Conservation (phyloP, 1,140 invertebrate species). For the Drosophila repleta region DNA sequence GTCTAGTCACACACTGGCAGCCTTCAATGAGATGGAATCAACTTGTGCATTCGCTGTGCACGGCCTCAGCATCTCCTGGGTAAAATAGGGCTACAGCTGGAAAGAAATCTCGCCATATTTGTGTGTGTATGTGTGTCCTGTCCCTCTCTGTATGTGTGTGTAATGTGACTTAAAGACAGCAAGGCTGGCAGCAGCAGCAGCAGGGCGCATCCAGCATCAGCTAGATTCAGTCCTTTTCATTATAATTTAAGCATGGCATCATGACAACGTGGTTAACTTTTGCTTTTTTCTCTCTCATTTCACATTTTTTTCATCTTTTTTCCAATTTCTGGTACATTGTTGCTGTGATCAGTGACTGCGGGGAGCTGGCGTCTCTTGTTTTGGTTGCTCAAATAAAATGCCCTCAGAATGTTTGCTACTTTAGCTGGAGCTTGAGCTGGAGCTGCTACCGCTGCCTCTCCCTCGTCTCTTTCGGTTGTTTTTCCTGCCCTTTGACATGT, state of each 20-base stretch:
- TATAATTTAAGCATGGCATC: constrained; percentile 81
- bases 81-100: constrained; percentile 65
- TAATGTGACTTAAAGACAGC: constrained; percentile 36
- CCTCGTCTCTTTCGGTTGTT: constrained; percentile 16
- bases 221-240: constrained; percentile 74
- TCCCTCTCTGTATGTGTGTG: constrained; percentile 32
- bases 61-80: constrained; percentile 43
- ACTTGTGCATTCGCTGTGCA: constrained; percentile 66
- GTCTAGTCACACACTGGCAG: constrained; percentile 40
- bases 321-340: constrained; percentile 33
- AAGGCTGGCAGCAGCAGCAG: constrained; percentile 27
- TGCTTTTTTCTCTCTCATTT: constrained; percentile 53
- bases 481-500: constrained; percentile 62
- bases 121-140: constrained; percentile 18
- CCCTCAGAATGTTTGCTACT: constrained; percentile 77
- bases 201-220: constrained; percentile 48
- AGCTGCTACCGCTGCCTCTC: constrained; percentile 8
- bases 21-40: constrained; percentile 74
- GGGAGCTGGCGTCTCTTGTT: constrained; percentile 25
- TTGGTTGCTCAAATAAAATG: constrained; percentile 68
- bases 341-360: constrained; percentile 71
- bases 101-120: constrained; percentile 21
- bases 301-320: background rate
- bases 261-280: constrained; percentile 82
- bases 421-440: constrained; percentile 22